Evolutionary conservation across 1,140 invertebrate species (phyloP).

Genomic region (Phymastichus coffea): DNA sequence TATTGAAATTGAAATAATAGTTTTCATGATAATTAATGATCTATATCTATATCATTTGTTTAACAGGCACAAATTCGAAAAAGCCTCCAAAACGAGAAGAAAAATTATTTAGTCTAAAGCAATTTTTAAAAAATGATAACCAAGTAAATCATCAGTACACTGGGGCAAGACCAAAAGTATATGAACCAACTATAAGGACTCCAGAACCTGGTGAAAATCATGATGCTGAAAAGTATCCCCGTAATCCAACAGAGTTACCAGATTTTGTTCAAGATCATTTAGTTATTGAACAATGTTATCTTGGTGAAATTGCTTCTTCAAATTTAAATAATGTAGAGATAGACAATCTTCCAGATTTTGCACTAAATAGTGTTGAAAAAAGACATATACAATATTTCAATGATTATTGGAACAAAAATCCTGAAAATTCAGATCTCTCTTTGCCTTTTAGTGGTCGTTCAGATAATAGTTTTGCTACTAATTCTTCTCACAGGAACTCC

Average conservation of each 20-base stretch:
- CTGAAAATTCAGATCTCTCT: conserved; percentile 31
- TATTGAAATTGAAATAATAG: too few species aligned
- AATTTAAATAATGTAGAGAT: conserved; percentile 40
- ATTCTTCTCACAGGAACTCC: conserved; percentile 35
- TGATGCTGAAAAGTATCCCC: conserved; percentile 41
- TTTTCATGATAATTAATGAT: too few species aligned
- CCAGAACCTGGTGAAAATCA: conserved; percentile 27
- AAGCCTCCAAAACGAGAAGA: conserved; percentile 61
- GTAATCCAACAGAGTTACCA: conserved; percentile 59
- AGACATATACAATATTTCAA: conserved; percentile 34
- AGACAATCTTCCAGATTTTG: conserved; percentile 58
- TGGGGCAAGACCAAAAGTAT: conserved; percentile 62
- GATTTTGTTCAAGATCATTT: conserved; percentile 66
- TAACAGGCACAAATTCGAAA: conserved; percentile 17
- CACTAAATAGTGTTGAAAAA: conserved; percentile 46
- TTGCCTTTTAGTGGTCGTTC: conserved; percentile 47
- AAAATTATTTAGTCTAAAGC: conserved; percentile 79
- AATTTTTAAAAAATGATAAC: conserved; percentile 65
- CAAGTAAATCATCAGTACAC: conserved; percentile 53
- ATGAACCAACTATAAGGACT: conserved; percentile 41
- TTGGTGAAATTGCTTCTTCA: conserved; percentile 42
- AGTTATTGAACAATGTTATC: conserved; percentile 60
- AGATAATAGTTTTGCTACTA: conserved; percentile 32
- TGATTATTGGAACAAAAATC: conserved; percentile 33
- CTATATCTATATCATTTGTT: too few species aligned